phyloP scores from a whole-genome alignment of 1,140 invertebrate species.

The Chelonus insularis region DNA sequence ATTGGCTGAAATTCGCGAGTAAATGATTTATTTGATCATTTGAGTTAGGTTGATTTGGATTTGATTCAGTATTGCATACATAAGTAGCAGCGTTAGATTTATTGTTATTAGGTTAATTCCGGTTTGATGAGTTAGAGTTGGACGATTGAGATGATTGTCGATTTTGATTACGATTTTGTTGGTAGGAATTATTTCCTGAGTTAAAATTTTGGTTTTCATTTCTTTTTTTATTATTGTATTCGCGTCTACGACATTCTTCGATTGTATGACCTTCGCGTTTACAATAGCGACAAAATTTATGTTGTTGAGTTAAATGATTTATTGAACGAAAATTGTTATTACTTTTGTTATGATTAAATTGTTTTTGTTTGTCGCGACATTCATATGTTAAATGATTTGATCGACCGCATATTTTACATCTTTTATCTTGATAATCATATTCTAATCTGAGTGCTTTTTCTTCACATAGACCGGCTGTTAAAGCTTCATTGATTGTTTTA shows the following conservation, averaged over 20 bases:
- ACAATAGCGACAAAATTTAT: neutral
- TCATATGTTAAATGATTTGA: slow-evolving; percentile 1
- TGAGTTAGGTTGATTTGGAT: neutral
- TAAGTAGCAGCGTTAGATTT: too few relatives aligned
- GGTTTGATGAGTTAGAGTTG: too few relatives aligned
- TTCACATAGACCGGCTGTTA: slow-evolving; percentile 5
- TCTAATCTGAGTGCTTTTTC: slow-evolving; percentile 6
- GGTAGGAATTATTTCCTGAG: neutral
- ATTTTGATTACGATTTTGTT: neutral
- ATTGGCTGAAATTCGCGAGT: neutral
- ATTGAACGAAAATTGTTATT: neutral
- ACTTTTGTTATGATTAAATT: too few relatives aligned
- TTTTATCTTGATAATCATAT: neutral
- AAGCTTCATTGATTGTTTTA: slow-evolving; percentile 9
- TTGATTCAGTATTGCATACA: too few relatives aligned
- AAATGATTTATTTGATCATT: too few relatives aligned
- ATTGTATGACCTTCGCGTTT: neutral
- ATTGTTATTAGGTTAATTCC: too few relatives aligned
- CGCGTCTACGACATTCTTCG: neutral
- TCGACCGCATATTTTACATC: neutral
- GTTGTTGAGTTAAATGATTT: neutral
- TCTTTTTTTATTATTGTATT: neutral
- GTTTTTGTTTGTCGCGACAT: neutral
- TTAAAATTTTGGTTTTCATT: neutral
- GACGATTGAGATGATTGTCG: too few relatives aligned